These are phyloP conservation scores for Exephanes ischioxanthus DNA, from an alignment of 2,888 invertebrate genomes.

Conservation along the genomic window DNA sequence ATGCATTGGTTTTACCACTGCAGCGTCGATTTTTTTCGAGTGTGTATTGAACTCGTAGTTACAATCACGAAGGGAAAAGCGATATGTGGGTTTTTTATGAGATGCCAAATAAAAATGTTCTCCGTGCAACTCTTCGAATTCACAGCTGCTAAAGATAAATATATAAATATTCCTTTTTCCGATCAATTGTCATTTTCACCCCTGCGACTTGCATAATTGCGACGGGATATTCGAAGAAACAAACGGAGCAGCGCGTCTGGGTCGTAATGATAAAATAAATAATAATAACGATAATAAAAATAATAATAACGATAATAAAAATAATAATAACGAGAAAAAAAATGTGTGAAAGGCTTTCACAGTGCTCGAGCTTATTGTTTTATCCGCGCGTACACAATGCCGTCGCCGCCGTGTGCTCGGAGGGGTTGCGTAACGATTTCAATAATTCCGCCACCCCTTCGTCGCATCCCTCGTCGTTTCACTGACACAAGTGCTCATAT, in stretches of 20 bases:
- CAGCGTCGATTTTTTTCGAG: too few species aligned
- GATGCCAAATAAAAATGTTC: not conserved
- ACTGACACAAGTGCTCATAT: constrained; percentile 55
- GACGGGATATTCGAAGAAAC: not conserved
- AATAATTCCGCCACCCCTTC: constrained; percentile 48
- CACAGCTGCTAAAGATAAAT: too few species aligned
- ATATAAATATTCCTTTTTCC: not conserved
- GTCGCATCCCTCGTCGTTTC: constrained; percentile 34
- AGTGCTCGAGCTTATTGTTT: constrained; percentile 25
- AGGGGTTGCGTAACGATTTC: constrained; percentile 58
- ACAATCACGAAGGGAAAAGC: too few species aligned
- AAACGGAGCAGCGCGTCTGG: not conserved
- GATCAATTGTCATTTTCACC: not conserved
- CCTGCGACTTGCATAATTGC: not conserved
- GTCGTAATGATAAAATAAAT: not conserved
- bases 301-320: too few species aligned
- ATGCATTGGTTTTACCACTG: too few species aligned
- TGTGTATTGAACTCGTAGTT: too few species aligned
- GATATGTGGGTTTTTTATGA: not conserved
- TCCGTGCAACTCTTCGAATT: not conserved
- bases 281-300: too few species aligned
- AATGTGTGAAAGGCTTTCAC: constrained; percentile 19
- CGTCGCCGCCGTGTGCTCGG: constrained; percentile 46
- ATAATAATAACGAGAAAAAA: not conserved
- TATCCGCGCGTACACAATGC: constrained; percentile 28